phyloP scores from a whole-genome alignment of 2,113 vertebrate genomes.

The Etia nguti region DNA sequence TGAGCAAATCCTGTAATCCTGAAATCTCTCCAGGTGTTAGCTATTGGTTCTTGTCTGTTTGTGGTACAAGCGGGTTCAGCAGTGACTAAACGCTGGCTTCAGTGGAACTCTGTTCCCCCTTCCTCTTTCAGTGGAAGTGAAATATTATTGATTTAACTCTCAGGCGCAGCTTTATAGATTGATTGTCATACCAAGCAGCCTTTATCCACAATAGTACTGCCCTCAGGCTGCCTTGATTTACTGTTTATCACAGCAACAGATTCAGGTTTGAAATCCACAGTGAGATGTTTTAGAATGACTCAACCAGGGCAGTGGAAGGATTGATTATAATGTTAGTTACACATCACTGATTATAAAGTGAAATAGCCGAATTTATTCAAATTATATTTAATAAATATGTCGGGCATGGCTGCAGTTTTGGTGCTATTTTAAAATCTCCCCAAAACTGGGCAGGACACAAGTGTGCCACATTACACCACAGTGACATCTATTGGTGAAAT shows the following conservation, averaged over 20 bases:
- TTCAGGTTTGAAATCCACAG: not conserved
- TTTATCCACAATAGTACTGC: not conserved
- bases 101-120: not conserved
- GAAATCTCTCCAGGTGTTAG: not conserved
- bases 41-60: not conserved
- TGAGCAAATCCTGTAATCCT: not conserved
- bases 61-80: not conserved
- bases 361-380: not conserved
- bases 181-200: not conserved
- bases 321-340: not conserved
- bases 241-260: not conserved
- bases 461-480: constrained; percentile 17
- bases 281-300: not conserved
- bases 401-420: not conserved
- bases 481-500: constrained; percentile 48
- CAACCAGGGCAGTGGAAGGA: not conserved
- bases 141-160: constrained; percentile 25
- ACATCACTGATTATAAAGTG: not conserved
- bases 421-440: not conserved
- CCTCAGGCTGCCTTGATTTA: not conserved
- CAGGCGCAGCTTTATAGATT: not conserved
- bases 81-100: not conserved
- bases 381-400: not conserved
- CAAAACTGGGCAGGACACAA: not conserved
- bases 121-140: not conserved